Evolutionary conservation across 2,888 invertebrate genomes (phyloP).

Genomic region (Napeogenes sylphis): DNA sequence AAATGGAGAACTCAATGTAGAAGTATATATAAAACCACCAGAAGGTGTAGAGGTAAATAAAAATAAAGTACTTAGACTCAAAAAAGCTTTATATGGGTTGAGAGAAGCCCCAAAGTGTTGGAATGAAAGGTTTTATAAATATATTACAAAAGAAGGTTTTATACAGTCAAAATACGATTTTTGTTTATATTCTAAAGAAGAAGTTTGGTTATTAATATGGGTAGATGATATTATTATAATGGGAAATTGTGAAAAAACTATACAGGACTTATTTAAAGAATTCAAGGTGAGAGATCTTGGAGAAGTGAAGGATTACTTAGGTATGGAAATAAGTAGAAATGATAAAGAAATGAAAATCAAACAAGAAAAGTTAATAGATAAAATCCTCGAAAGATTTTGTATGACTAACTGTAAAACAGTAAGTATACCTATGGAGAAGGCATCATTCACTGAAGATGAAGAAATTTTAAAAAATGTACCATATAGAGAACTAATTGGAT

Average conservation of each 20-base stretch:
- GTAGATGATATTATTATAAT: constrained; percentile 19
- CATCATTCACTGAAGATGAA: too few relatives aligned
- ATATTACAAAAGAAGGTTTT: constrained; percentile 16
- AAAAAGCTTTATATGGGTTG: constrained; percentile 25
- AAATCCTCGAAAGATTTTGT: too few relatives aligned
- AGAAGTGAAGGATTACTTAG: constrained; percentile 15
- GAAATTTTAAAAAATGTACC: too few relatives aligned
- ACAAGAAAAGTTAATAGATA: too few relatives aligned
- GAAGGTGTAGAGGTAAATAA: constrained; percentile 15
- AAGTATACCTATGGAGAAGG: too few relatives aligned
- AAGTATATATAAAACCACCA: constrained; percentile 20
- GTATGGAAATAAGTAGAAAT: too few relatives aligned
- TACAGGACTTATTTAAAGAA: constrained; percentile 16
- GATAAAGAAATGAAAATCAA: too few relatives aligned
- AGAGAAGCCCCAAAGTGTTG: constrained; percentile 26
- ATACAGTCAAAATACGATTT: constrained; percentile 21
- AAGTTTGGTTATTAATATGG: constrained; percentile 13
- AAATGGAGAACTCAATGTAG: background rate
- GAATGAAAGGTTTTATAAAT: constrained; percentile 23
- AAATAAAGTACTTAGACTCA: constrained; percentile 23
- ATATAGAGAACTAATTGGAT: too few relatives aligned
- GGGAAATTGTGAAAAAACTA: constrained; percentile 12
- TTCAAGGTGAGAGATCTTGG: constrained; percentile 24
- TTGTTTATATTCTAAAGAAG: constrained; percentile 20
- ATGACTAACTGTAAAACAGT: too few relatives aligned